Evolutionary conservation across 2,797 vertebrate species (phyloP), one percentile per base, ranked within the genome.

Genomic region (Lophotriccus pileatus): DNA sequence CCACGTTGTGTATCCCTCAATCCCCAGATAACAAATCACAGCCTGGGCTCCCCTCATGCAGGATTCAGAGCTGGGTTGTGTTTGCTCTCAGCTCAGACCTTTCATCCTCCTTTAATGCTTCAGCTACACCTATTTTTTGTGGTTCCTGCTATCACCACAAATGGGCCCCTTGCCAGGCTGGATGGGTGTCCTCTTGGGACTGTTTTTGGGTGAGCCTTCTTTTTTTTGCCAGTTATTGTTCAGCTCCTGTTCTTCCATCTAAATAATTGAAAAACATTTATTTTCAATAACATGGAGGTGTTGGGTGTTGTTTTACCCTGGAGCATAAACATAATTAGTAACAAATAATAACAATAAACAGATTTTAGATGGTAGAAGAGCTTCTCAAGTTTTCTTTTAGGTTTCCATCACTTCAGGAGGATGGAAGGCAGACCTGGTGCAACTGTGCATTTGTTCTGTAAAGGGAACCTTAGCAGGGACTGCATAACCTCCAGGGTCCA

Each of bases 41-140:
- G 86, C 17, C 70, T 56, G 41, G 56, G 28, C 84, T 78, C 46
- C 77, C 22, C 85, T 70, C 28, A 30, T 18, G 21, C n/a, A 84
- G 37, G 67, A 44, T 60, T 85, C 56, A 84, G 60, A 23, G 76
- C 86, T 90, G 90, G 27, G 34, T 73, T 93, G 36, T 64, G 46
- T 87, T 95, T 76, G 86, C 72, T 93, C 44, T 88, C 77, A 92
- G 70, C 34, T 63, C 52, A 66, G 36, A 30, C 56, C 92, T 97
- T 97, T 97, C 85, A 94, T 96, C 95, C 82, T 90, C 94, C 89
- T 79, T 82, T 83, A 74, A 36, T 94, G 21, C 74, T 81, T 81
- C 1, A 86, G 94, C 89, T 93, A 16, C 91, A 43, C 91, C 89
- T 91, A 64, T 68, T 79, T 93, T 89, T 44, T 92, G 87, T 92